Evolutionary conservation across 2,113 vertebrate genomes (phyloP).

Genomic region (Candoia aspera): DNA sequence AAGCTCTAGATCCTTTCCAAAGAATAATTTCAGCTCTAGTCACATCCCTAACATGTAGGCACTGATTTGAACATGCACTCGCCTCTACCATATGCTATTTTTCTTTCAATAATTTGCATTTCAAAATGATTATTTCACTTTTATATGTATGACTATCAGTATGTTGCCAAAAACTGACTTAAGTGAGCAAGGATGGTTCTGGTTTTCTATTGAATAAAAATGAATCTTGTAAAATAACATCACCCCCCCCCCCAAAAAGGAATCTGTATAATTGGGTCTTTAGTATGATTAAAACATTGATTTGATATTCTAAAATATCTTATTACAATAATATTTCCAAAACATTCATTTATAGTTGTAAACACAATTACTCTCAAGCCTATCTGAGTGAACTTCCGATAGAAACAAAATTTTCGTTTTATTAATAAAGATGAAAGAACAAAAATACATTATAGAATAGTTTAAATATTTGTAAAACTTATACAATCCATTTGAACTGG

Average conservation of each 20-base stretch:
- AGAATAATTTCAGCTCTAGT: constrained; percentile 75
- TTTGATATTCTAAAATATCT: constrained; percentile 60
- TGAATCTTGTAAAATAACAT: constrained; percentile 74
- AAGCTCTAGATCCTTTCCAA: constrained; percentile 73
- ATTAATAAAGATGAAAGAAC: neutral
- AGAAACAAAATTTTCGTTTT: neutral
- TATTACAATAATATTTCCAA: constrained; percentile 52
- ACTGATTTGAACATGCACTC: constrained; percentile 80
- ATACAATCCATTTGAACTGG: too few relatives aligned
- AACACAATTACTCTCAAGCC: constrained; percentile 50
- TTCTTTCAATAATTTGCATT: constrained; percentile 82
- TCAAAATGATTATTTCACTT: constrained; percentile 76
- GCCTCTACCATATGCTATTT: constrained; percentile 80
- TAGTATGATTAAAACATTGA: constrained; percentile 71
- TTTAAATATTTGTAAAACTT: neutral
- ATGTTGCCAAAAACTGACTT: constrained; percentile 73
- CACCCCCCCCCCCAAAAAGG: constrained; percentile 64
- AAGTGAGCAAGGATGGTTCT: constrained; percentile 71
- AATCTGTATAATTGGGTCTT: constrained; percentile 69
- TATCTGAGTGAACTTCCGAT: too few relatives aligned
- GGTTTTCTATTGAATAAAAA: constrained; percentile 71
- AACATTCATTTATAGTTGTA: constrained; percentile 46
- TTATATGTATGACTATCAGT: constrained; percentile 77
- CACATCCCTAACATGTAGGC: constrained; percentile 67
- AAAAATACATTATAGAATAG: neutral